These are phyloP conservation scores for Drosophila parthenogenetica DNA, from an alignment of 2,888 invertebrate genomes.

Conservation along the genomic window DNA sequence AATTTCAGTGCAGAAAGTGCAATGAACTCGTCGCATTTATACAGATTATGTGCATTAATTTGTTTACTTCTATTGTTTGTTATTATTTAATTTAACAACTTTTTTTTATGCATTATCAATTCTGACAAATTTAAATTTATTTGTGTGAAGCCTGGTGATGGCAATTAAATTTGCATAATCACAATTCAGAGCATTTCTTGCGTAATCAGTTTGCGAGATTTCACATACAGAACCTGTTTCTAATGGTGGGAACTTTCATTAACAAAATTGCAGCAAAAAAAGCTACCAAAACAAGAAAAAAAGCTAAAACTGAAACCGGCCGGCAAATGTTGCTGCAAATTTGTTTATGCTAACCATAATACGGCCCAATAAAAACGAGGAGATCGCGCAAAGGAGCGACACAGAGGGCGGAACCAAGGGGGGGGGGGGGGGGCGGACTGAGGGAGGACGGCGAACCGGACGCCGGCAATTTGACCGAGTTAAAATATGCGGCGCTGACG, in stretches of 20 bases:
- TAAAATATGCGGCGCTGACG: conserved; percentile 77
- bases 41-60: conserved; percentile 41
- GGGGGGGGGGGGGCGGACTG: background rate
- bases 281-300: conserved; percentile 18
- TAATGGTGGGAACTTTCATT: conserved; percentile 78
- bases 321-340: conserved; percentile 74
- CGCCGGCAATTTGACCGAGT: conserved; percentile 78
- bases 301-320: conserved; percentile 60
- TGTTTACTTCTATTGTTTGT: conserved; percentile 26
- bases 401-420: conserved; percentile 12
- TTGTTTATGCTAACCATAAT: conserved; percentile 69
- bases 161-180: conserved; percentile 62
- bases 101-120: conserved; percentile 37
- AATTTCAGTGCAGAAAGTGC: conserved; percentile 58
- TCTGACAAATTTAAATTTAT: conserved; percentile 45
- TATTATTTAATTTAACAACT: conserved; percentile 19
- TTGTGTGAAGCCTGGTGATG: conserved; percentile 16
- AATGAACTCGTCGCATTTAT: conserved; percentile 62
- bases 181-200: conserved; percentile 51
- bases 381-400: conserved; percentile 6
- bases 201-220: conserved; percentile 63
- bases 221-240: conserved; percentile 68
- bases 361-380: conserved; percentile 25
- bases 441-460: conserved; percentile 52
- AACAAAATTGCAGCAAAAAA: conserved; percentile 57